Base-by-base conservation (phyloP, 1,140 invertebrate genomes). In the Pemphigus obesinymphae region DNA sequence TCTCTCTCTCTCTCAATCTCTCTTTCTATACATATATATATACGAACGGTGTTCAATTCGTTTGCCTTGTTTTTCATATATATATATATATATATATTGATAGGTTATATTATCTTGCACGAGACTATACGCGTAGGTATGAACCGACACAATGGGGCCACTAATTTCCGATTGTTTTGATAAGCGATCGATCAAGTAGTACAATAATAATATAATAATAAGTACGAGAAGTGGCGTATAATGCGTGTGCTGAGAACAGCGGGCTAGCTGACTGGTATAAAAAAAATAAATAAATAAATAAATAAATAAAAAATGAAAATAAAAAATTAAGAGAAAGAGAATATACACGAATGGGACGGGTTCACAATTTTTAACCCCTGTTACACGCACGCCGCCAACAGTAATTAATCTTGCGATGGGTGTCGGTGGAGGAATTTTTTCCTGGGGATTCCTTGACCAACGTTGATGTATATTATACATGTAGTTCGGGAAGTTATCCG, bases 101-200 rank as follows among this genome's bases (percentile, higher is more conserved):
- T n/a, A n/a, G n/a, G n/a, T n/a, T n/a, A n/a, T n/a, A n/a, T n/a
- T n/a, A n/a, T n/a, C n/a, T n/a, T n/a, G n/a, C n/a, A n/a, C n/a
- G n/a, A n/a, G n/a, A n/a, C n/a, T n/a, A 23, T 43, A 70, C 8
- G 20, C 17, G 48, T 37, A 34, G 31, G 34, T 17, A 63, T 31
- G 7, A 8, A 50, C 15, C 23, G 73, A 58, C 55, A 80, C 76
- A 80, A 80, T 80, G 55, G 76, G 37, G 29, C 55, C 55, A 45
- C 76, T 63, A 63, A 80, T 80, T 80, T 80, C 55, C 23, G 76
- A 80, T 63, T 80, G 76, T 80, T 80, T 61, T 80, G 76, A 80
- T 80, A 80, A 80, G 76, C 76, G 76, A 63, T 80, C 55, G 76
- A 80, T 61, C 55, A 11, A 63, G 17, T 13, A 29, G 50, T 55